These are phyloP conservation scores for Hirtodrosophila histrioides DNA, from an alignment of 2,888 invertebrate species.

Conservation along the genomic window DNA sequence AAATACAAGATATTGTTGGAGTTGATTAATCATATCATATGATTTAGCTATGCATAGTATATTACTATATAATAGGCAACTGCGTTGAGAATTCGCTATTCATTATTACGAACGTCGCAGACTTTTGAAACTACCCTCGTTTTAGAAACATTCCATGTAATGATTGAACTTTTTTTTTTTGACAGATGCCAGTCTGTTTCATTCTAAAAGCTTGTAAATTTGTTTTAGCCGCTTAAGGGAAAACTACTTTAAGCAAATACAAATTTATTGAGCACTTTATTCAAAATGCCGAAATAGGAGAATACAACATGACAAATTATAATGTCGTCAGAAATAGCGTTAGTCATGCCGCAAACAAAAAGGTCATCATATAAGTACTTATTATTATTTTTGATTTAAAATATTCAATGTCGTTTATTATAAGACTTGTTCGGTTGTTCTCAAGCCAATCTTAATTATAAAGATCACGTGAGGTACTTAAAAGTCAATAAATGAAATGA, in stretches of 20 bases:
- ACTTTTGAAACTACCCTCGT: slow-evolving; percentile 1
- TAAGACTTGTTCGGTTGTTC: too few relatives aligned
- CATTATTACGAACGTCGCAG: neutral
- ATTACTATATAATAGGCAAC: too few relatives aligned
- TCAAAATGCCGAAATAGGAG: slow-evolving; percentile 16
- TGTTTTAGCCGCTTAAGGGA: slow-evolving; percentile 15
- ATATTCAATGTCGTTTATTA: slow-evolving; percentile 15
- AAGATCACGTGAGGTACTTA: too few relatives aligned
- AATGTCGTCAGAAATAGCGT: slow-evolving; percentile 19
- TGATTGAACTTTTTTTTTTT: neutral
- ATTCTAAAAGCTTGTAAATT: slow-evolving; percentile 12
- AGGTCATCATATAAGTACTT: slow-evolving; percentile 13
- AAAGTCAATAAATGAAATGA: too few relatives aligned
- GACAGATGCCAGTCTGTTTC: slow-evolving; percentile 15
- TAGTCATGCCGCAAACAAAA: slow-evolving; percentile 13
- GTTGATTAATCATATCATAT: too few relatives aligned
- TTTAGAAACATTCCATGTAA: neutral
- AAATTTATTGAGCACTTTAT: slow-evolving; percentile 33
- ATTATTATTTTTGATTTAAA: neutral
- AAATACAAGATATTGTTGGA: too few relatives aligned
- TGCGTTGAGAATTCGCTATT: too few relatives aligned
- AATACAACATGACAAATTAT: slow-evolving; percentile 16
- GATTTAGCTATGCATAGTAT: too few relatives aligned
- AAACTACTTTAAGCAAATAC: slow-evolving; percentile 20
- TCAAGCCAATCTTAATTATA: too few relatives aligned